phyloP scores from a whole-genome alignment of 2,113 vertebrate genomes.

The Colistium nudipinnis region DNA sequence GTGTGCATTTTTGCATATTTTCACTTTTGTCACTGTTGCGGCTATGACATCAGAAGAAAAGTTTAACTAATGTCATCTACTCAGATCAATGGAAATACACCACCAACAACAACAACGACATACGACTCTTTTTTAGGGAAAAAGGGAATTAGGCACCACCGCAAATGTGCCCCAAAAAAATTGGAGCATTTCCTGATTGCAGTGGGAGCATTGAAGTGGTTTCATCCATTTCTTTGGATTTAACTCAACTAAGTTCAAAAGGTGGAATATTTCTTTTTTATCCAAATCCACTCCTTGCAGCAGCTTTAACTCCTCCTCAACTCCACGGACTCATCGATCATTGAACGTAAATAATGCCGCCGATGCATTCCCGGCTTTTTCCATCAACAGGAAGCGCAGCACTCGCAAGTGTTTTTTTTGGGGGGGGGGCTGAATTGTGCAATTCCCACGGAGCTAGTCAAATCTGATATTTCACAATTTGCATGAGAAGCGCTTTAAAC shows the following conservation, averaged over 20 bases:
- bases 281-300: background rate
- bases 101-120: no score
- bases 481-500: slow-evolving; percentile 7
- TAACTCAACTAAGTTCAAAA: no score
- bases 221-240: no score
- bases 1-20: no score
- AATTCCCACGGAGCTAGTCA: background rate
- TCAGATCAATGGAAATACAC: no score
- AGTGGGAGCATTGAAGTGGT: background rate
- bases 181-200: background rate
- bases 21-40: no score
- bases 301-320: background rate
- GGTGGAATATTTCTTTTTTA: no score
- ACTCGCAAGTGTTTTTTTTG: slow-evolving; percentile 3
- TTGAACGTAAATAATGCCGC: background rate
- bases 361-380: slow-evolving; percentile 8
- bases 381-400: background rate
- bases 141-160: no score
- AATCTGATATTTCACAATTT: slow-evolving; percentile 12
- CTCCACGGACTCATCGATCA: background rate
- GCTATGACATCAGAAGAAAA: no score
- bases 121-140: no score
- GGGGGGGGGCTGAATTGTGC: slow-evolving; percentile 13
- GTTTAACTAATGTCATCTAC: no score
- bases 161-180: no score